These are phyloP conservation scores for Idaea biselata DNA, from an alignment of 2,888 invertebrate genomes.

Conservation along the genomic window DNA sequence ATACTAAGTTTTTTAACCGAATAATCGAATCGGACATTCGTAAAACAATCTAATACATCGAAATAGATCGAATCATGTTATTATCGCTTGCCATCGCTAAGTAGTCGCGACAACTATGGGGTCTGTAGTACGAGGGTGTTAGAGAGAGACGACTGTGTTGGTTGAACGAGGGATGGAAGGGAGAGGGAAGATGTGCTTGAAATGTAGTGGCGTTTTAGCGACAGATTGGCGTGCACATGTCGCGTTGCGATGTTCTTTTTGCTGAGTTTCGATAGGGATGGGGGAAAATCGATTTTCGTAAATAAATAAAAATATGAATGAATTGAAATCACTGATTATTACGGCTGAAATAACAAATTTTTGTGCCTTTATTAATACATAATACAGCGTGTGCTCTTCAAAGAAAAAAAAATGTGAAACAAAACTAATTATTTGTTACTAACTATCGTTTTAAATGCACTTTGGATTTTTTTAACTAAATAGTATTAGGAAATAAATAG, in stretches of 20 bases:
- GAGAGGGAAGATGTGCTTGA: conserved; percentile 45
- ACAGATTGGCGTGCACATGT: conserved; percentile 80
- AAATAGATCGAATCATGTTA: conserved; percentile 48
- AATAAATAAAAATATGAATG: conserved; percentile 1
- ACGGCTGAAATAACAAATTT: no score
- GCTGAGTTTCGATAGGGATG: conserved; percentile 51
- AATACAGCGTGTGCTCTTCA: no score
- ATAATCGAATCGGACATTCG: conserved; percentile 67
- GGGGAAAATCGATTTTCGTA: conserved; percentile 14
- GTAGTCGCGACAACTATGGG: conserved; percentile 63
- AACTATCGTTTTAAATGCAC: no score
- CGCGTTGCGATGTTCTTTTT: conserved; percentile 77
- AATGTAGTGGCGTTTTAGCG: conserved; percentile 67
- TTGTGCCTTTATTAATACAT: no score
- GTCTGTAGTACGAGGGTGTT: conserved; percentile 40
- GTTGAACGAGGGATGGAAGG: conserved; percentile 25
- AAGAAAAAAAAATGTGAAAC: no score
- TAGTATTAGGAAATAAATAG: no score
- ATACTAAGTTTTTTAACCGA: conserved; percentile 49
- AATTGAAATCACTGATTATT: no score
- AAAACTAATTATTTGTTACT: no score
- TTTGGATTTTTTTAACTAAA: no score
- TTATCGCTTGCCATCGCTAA: conserved; percentile 67
- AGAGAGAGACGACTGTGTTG: conserved; percentile 34
- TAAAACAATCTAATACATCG: conserved; percentile 65